Conservation (phyloP, 2,113 vertebrate genomes). For the Rousettus leschenaultii region DNA sequence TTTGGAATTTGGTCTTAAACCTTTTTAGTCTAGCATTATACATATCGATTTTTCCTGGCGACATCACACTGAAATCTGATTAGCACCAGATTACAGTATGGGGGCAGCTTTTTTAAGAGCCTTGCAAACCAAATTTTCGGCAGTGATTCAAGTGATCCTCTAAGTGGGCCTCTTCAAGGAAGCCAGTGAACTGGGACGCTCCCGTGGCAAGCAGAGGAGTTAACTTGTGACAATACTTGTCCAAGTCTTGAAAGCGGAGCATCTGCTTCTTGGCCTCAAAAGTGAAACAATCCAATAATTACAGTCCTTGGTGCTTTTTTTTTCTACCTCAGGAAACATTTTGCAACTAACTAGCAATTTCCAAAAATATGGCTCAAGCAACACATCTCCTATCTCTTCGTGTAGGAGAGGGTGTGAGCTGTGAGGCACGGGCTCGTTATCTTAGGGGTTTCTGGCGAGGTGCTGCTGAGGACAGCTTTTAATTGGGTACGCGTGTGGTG, state of each 20-base stretch:
- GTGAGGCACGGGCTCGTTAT: not conserved
- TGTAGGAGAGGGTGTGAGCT: conserved; percentile 45
- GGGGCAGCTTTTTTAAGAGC: conserved; percentile 36
- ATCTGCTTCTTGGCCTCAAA: conserved; percentile 49
- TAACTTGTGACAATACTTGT: conserved; percentile 33
- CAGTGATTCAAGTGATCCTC: conserved; percentile 44
- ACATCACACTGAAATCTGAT: conserved; percentile 70
- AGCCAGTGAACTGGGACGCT: fast-evolving
- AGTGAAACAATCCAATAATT: conserved; percentile 77
- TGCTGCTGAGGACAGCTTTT: conserved; percentile 61
- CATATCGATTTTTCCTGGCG: not conserved
- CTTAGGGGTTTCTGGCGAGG: conserved; percentile 27
- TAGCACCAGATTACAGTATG: conserved; percentile 72
- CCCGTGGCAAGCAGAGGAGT: not conserved
- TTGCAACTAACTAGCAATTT: conserved; percentile 62
- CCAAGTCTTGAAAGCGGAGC: conserved; percentile 60
- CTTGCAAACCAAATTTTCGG: conserved; percentile 56
- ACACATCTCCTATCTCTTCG: conserved; percentile 68
- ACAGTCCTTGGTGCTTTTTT: conserved; percentile 63
- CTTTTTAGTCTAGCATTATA: conserved; percentile 13
- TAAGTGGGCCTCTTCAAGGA: conserved; percentile 1
- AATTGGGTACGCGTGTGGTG: conserved; percentile 34
- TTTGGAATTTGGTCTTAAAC: not conserved
- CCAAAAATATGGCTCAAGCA: conserved; percentile 65
- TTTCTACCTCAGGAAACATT: conserved; percentile 57